phyloP scores from a whole-genome alignment of 2,888 invertebrate genomes.

The Lasioglossum calceatum region DNA sequence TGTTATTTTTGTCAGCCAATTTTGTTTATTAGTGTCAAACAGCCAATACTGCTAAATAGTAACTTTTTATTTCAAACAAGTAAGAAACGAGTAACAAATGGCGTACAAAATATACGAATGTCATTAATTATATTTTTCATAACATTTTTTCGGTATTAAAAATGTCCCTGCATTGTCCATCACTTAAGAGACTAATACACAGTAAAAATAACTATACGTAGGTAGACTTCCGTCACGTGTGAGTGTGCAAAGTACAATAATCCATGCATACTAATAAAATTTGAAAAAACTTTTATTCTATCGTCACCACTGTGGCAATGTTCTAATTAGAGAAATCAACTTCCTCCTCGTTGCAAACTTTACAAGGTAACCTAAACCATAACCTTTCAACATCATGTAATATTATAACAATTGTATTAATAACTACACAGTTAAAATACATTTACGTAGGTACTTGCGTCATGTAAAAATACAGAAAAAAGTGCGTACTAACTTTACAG shows the following conservation, averaged over 20 bases:
- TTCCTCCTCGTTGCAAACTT: too few relatives aligned
- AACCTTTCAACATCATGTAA: not conserved
- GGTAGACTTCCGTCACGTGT: not conserved
- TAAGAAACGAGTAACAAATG: not conserved
- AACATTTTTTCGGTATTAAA: not conserved
- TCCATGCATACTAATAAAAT: not conserved
- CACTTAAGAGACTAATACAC: not conserved
- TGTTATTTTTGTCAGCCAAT: too few relatives aligned
- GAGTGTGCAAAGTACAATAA: not conserved
- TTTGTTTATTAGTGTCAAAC: too few relatives aligned
- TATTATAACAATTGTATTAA: conserved; percentile 1
- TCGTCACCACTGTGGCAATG: not conserved
- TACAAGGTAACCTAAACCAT: not conserved
- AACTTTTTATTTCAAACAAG: not conserved
- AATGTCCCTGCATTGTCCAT: not conserved
- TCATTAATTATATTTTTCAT: not conserved
- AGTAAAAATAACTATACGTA: not conserved
- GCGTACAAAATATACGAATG: not conserved
- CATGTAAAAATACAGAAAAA: not conserved
- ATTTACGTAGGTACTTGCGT: not conserved
- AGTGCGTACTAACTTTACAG: not conserved
- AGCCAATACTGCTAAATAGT: not conserved
- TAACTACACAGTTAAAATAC: not conserved
- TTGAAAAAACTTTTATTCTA: not conserved
- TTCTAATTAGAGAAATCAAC: not conserved